phyloP scores from a whole-genome alignment of 2,113 vertebrate genomes.

The Myrmecobius fasciatus region DNA sequence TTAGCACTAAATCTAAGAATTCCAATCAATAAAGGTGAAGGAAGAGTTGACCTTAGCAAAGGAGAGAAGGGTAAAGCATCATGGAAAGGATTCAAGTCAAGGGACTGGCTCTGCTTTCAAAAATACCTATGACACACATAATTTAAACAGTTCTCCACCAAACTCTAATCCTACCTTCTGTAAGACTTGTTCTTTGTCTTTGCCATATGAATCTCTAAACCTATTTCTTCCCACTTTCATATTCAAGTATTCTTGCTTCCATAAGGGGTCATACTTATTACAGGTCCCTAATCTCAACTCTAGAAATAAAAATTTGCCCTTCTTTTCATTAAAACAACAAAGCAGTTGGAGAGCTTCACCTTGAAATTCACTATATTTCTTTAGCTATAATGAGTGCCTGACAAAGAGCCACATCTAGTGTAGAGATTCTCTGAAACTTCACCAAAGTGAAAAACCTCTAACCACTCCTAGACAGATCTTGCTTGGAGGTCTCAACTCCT shows the following conservation, averaged over 20 bases:
- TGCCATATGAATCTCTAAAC: neutral
- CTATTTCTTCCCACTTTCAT: conserved; percentile 45
- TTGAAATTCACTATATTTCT: neutral
- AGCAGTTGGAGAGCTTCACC: neutral
- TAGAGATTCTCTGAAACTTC: conserved; percentile 49
- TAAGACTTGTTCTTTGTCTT: neutral
- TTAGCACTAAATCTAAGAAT: neutral
- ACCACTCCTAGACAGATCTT: conserved; percentile 26
- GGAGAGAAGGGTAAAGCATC: conserved; percentile 25
- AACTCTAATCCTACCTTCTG: neutral
- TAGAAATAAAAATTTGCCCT: conserved; percentile 12
- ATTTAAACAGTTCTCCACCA: neutral
- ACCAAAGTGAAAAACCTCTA: conserved; percentile 44
- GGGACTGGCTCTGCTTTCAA: neutral
- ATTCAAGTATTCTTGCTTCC: conserved; percentile 34
- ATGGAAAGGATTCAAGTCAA: neutral
- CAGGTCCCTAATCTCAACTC: conserved; percentile 18
- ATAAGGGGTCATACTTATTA: conserved; percentile 18
- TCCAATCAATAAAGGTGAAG: neutral
- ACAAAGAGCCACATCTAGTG: conserved; percentile 30
- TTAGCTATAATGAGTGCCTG: neutral
- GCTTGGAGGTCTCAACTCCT: conserved; percentile 43
- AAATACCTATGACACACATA: neutral
- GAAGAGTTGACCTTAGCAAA: conserved; percentile 39
- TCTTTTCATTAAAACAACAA: conserved; percentile 19